A percentile compares a stretch with the other conserved stretches of the same genome.
phyloP scores from a whole-genome alignment of 2,888 invertebrate genomes.

The Drosophila mayaguana region DNA sequence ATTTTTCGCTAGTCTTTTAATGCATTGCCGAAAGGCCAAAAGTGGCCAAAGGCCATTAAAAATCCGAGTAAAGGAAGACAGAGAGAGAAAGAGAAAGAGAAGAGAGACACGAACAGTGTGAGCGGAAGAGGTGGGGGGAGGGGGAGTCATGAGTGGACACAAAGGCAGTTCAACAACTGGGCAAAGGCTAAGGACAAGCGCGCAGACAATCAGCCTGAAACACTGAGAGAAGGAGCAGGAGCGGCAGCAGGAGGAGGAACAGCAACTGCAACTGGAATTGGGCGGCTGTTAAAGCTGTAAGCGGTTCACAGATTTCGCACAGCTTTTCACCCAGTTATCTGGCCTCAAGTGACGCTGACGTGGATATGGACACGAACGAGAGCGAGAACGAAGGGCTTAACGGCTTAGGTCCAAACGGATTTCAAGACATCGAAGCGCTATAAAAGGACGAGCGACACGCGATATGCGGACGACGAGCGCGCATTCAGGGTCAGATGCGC shows the following conservation, averaged over 20 bases:
- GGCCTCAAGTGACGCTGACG: conserved; percentile 33
- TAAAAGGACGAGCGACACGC: conserved; percentile 14
- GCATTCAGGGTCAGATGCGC: not conserved
- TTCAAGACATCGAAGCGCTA: conserved; percentile 51
- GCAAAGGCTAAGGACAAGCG: conserved; percentile 11
- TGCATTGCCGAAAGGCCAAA: conserved; percentile 50
- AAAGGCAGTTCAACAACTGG: conserved; percentile 30
- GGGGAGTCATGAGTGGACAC: conserved; percentile 15
- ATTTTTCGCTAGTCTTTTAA: conserved; percentile 53
- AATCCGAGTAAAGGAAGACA: conserved; percentile 37
- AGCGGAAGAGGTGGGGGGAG: not conserved
- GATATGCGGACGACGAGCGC: conserved; percentile 3
- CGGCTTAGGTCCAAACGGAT: conserved; percentile 60
- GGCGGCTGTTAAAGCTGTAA: conserved; percentile 6
- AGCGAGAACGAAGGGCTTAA: conserved; percentile 33
- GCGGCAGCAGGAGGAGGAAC: not conserved
- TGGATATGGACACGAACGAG: conserved; percentile 11
- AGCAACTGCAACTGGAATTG: not conserved
- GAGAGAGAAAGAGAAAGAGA: not conserved
- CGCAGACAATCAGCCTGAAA: conserved; percentile 4
- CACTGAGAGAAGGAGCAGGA: not conserved
- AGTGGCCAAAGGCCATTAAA: conserved; percentile 66
- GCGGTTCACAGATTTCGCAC: conserved; percentile 30
- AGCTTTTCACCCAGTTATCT: conserved; percentile 58
- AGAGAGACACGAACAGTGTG: not conserved